A percentile compares a stretch with the other conserved stretches of the same genome.
Conservation (phyloP, 2,888 invertebrate species). For the Zaprionus bogoriensis region DNA sequence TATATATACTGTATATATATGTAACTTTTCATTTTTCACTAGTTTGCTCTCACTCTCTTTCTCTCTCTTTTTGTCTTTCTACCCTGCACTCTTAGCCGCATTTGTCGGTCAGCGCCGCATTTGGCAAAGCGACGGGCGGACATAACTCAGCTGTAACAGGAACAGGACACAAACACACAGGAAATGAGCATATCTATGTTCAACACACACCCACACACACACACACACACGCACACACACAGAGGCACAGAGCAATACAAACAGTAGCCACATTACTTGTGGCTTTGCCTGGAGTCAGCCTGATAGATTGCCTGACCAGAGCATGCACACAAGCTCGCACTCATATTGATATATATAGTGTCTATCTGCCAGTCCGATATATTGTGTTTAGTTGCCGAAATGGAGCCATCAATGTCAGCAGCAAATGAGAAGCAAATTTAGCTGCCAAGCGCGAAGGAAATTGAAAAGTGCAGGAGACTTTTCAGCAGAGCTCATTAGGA, state of each 20-base stretch:
- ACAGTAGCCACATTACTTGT: constrained; percentile 12
- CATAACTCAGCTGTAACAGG: constrained; percentile 32
- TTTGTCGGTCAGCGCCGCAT: constrained; percentile 5
- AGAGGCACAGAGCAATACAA: neutral
- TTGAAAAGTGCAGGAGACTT: neutral
- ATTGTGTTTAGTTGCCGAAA: neutral
- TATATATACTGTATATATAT: too few species aligned
- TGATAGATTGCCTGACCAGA: constrained; percentile 13
- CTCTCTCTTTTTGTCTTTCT: neutral
- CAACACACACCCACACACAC: neutral
- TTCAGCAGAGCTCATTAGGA: neutral
- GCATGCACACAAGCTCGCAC: neutral
- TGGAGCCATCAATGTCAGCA: neutral
- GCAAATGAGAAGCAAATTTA: neutral
- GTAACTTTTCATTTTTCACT: too few species aligned
- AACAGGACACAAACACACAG: constrained; percentile 10
- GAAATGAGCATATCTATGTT: constrained; percentile 16
- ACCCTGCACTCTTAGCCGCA: neutral
- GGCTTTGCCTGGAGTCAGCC: constrained; percentile 14
- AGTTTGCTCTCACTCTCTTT: neutral
- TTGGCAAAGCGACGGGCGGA: constrained; percentile 8
- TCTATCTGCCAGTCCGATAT: neutral
- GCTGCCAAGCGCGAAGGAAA: neutral
- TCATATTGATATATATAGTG: neutral
- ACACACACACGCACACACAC: neutral